A percentile compares a stretch with the other conserved stretches of the same genome.
These are phyloP conservation scores for Coluber constrictor DNA, from an alignment of 2,797 vertebrate genomes.

Conservation along the genomic window DNA sequence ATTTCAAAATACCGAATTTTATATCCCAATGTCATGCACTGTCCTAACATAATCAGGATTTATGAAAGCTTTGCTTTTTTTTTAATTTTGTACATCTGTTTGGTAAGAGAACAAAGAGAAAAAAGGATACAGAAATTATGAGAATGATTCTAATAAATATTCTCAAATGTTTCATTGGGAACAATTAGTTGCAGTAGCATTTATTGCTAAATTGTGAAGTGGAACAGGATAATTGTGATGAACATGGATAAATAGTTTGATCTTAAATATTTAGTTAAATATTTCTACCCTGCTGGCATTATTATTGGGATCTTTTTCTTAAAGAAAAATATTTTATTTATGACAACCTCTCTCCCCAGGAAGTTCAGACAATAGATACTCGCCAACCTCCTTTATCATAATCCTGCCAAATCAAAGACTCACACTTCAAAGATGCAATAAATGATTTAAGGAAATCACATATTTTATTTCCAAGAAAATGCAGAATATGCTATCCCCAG, in stretches of 20 bases:
- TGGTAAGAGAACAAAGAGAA: not conserved
- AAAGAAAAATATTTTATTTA: not conserved
- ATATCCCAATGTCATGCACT: not conserved
- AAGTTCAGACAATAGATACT: not conserved
- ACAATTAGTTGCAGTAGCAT: not conserved
- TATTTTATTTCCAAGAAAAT: not conserved
- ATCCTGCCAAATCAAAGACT: not conserved
- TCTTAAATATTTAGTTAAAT: not conserved
- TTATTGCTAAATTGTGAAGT: not conserved
- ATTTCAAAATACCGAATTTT: not conserved
- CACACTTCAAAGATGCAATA: not conserved
- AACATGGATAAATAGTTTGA: not conserved
- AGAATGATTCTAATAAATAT: not conserved
- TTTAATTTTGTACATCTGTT: not conserved
- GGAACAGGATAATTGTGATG: not conserved
- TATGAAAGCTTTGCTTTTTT: not conserved
- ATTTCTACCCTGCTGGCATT: not conserved
- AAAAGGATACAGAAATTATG: not conserved
- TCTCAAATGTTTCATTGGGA: not conserved
- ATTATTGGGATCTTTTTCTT: not conserved
- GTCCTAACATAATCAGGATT: not conserved
- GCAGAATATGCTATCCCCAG: not conserved
- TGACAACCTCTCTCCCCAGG: not conserved
- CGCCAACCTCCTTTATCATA: not conserved
- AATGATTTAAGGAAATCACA: not conserved